Base-by-base conservation (phyloP, 2,888 invertebrate genomes). In the Blastobasis adustella region DNA sequence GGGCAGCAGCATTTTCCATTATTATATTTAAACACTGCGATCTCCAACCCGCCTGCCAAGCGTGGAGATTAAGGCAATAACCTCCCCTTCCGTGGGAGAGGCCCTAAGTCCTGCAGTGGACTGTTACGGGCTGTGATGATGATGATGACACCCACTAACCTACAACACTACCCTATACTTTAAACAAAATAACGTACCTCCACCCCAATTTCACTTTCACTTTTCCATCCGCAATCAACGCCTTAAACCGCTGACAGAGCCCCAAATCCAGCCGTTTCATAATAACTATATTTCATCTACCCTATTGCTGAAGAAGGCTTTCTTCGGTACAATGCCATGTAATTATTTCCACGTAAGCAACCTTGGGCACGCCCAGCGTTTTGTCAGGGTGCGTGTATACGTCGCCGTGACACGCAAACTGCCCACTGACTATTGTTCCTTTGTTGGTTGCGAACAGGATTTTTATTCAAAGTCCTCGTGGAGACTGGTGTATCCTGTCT, bases 351-450 rank as follows among this genome's bases (percentile, higher is more conserved):
- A 6, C 54, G 51, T 62, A 64, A 52, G 73, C 71, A 64, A 58
- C 58, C 53, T 58, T 59, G 54, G 60, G 67, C 66, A 62, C 67
- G 66, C 72, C 73, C 67, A 59, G 55, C 59, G 63, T 69, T 72
- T 66, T 62, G 63, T 58, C 56, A 40, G 36, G 51, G 66, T 71
- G 71, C 71, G 73, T 73, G 71, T 54, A 59, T 41, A 47, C 37
- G 49, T 23, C 41, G 47, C 46, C 44, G 51, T 58, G 62, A 65
- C 75, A 75, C 74, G 76, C 74, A 56, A 74, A 50, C 58, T 63
- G 62, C 54, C 63, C 65, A 58, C 50, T 55, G 47, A 55, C 59
- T 52, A 50, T 55, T 64, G 66, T 71, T 45, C 10, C 48, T 42
- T 37, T 37, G 23, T 23, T 23, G 23, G 23, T 23, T 2, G 23